Evolutionary conservation across 2,888 invertebrate species (phyloP).

Genomic region (Dioctria rufipes): DNA sequence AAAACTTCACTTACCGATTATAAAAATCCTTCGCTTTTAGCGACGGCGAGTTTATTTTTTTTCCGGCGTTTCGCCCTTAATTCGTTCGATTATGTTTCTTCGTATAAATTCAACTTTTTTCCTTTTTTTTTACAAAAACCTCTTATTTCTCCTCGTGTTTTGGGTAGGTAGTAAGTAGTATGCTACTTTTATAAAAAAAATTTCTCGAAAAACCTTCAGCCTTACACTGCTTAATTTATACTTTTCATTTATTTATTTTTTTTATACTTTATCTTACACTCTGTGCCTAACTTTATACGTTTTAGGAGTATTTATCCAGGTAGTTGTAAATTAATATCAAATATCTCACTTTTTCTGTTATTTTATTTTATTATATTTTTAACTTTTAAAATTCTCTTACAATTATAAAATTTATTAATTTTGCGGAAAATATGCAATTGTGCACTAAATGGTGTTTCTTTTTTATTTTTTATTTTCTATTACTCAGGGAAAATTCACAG

Average conservation of each 20-base stretch:
- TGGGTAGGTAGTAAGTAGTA: background rate
- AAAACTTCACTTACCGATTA: conserved; percentile 43
- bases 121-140: background rate
- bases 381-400: conserved; percentile 34
- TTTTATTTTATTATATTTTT: background rate
- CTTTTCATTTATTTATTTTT: background rate
- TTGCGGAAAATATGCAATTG: conserved; percentile 25
- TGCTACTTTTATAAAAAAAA: conserved; percentile 16
- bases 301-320: conserved; percentile 36
- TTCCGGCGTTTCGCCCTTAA: background rate
- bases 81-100: conserved; percentile 7
- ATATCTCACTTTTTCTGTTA: conserved; percentile 38
- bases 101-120: background rate
- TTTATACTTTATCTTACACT: conserved; percentile 23
- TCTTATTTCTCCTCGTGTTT: conserved; percentile 18
- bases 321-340: conserved; percentile 52
- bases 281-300: conserved; percentile 27
- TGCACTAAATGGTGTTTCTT: conserved; percentile 48
- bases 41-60: conserved; percentile 10
- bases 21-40: conserved; percentile 43
- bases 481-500: conserved; percentile 30
- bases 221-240: background rate
- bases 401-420: conserved; percentile 24
- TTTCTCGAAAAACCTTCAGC: conserved; percentile 39
- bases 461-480: too few relatives aligned